Percentiles rank a stretch among this genome's conserved stretches.
These are phyloP conservation scores for Calephelis virginiensis DNA, from an alignment of 1,140 invertebrate genomes.

Conservation along the genomic window DNA sequence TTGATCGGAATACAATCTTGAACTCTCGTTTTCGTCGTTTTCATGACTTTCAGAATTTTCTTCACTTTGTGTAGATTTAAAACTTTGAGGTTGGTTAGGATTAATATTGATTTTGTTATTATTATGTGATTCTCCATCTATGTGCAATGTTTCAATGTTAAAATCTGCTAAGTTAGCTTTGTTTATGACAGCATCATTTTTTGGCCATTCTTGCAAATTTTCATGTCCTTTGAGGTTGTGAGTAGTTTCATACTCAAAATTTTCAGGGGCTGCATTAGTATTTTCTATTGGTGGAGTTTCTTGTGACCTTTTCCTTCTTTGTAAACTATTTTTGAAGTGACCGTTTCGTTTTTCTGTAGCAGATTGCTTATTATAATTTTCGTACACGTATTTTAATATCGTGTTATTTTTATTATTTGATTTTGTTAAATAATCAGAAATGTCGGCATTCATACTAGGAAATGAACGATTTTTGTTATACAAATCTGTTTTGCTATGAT, in stretches of 20 bases:
- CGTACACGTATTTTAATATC: slow-evolving; percentile 45
- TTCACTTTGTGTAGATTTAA: not conserved
- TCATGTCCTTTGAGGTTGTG: slow-evolving; percentile 33
- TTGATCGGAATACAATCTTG: slow-evolving; percentile 11
- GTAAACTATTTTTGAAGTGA: slow-evolving; percentile 49
- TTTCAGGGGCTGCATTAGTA: slow-evolving; percentile 30
- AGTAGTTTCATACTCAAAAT: slow-evolving; percentile 46
- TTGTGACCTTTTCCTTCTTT: slow-evolving; percentile 50
- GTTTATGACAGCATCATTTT: slow-evolving; percentile 37
- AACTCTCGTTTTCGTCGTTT: slow-evolving; percentile 20
- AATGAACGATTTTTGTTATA: not conserved
- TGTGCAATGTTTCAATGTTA: slow-evolving; percentile 50
- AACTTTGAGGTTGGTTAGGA: not conserved
- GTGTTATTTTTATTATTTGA: slow-evolving; percentile 28
- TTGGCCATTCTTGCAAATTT: slow-evolving; percentile 28
- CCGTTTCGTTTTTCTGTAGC: slow-evolving; percentile 43
- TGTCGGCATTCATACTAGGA: not conserved
- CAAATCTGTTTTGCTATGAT: not conserved
- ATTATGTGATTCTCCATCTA: slow-evolving; percentile 13
- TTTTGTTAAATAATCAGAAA: not conserved
- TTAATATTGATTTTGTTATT: slow-evolving; percentile 11
- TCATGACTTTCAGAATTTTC: slow-evolving; percentile 24
- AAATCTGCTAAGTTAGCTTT: slow-evolving; percentile 54
- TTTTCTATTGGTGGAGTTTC: not conserved
- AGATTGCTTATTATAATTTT: slow-evolving; percentile 37